Evolutionary conservation across 2,113 vertebrate genomes (phyloP).

Genomic region (Pterocles gutturalis): DNA sequence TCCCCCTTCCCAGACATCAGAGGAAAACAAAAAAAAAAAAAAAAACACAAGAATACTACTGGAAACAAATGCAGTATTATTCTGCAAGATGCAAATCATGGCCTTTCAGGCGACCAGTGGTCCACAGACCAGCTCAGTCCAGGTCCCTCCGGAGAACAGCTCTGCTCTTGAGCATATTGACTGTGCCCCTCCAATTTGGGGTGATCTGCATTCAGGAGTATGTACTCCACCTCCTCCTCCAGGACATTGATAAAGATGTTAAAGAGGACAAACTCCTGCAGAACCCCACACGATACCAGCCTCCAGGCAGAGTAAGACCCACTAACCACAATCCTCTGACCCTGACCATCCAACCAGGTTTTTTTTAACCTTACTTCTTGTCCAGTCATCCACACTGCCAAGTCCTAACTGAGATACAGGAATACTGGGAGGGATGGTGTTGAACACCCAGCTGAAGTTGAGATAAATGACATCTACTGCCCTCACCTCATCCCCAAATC

Average conservation of each 20-base stretch:
- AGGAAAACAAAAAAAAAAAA: background rate
- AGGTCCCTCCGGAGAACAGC: background rate
- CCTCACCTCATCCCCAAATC: background rate
- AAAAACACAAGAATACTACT: background rate
- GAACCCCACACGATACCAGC: background rate
- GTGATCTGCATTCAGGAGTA: background rate
- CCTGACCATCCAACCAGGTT: background rate
- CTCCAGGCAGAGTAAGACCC: background rate
- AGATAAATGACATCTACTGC: background rate
- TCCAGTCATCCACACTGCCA: background rate
- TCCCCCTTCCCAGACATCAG: rapidly evolving
- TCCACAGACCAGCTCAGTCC: background rate
- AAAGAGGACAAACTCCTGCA: background rate
- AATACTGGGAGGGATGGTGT: background rate
- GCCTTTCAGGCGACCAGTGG: background rate
- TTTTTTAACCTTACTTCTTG: background rate
- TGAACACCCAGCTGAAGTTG: background rate
- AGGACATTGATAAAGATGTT: no score
- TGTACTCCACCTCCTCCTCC: background rate
- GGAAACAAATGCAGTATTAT: background rate
- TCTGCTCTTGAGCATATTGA: rapidly evolving
- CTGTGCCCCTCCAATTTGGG: no score
- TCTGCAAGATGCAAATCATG: rapidly evolving
- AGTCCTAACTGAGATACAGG: background rate
- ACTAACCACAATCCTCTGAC: background rate